phyloP scores from a whole-genome alignment of 1,140 invertebrate species.

The Megathymus violae region DNA sequence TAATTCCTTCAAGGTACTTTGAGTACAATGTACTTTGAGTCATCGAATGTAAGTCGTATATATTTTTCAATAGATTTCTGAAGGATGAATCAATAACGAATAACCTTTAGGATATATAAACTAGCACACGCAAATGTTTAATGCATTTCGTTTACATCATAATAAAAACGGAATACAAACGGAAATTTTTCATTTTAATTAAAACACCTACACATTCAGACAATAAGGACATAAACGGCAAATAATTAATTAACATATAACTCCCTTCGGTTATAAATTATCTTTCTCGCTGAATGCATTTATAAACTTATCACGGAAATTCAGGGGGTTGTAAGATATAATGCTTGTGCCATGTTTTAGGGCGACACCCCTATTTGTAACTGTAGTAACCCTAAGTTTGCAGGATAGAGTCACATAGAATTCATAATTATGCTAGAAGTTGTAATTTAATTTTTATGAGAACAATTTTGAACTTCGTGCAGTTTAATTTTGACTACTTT shows the following conservation, averaged over 20 bases:
- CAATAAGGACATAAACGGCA: constrained; percentile 16
- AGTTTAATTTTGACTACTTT: too few species aligned
- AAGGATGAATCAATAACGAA: too few species aligned
- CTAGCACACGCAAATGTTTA: too few species aligned
- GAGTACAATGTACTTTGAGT: too few species aligned
- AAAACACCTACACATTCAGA: not conserved
- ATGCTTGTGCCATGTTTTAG: constrained; percentile 17
- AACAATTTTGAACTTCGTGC: too few species aligned
- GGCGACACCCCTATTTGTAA: constrained; percentile 38
- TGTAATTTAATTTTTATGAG: too few species aligned
- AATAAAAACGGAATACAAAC: too few species aligned
- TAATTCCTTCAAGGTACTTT: too few species aligned
- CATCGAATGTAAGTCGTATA: too few species aligned
- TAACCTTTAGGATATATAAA: too few species aligned
- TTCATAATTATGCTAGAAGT: constrained; percentile 17
- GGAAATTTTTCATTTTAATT: constrained; percentile 17
- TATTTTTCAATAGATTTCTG: too few species aligned
- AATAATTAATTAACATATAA: constrained; percentile 40
- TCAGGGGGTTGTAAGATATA: constrained; percentile 37
- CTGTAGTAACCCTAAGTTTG: constrained; percentile 15
- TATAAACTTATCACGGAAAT: constrained; percentile 49
- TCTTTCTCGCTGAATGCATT: constrained; percentile 46
- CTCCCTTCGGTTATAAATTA: constrained; percentile 44
- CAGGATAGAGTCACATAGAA: constrained; percentile 11
- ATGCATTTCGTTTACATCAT: too few species aligned